phyloP scores from a whole-genome alignment of 2,113 vertebrate species.

The Charadrius vociferus region DNA sequence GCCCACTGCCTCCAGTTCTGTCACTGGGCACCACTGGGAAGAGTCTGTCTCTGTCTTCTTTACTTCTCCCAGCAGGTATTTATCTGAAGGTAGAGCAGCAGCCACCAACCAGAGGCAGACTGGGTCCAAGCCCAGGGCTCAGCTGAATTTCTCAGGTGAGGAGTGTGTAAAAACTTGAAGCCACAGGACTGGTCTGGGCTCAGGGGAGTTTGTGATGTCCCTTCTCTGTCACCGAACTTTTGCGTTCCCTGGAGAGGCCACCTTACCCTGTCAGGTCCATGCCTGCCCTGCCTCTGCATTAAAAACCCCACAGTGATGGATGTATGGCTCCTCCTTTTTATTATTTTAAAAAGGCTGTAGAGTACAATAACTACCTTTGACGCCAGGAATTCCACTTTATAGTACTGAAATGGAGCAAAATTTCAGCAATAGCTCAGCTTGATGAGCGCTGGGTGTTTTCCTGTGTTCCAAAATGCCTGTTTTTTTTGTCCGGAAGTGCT shows the following conservation, averaged over 20 bases:
- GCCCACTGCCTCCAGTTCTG: background rate
- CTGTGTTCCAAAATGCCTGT: background rate
- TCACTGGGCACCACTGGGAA: background rate
- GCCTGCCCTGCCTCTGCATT: background rate
- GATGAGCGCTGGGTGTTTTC: background rate
- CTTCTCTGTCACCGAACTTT: background rate
- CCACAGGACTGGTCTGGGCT: background rate
- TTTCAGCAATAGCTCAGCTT: background rate
- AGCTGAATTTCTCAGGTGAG: background rate
- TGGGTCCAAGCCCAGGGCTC: background rate
- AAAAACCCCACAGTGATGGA: background rate
- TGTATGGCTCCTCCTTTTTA: background rate
- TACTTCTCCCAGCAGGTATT: background rate
- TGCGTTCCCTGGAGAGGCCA: background rate
- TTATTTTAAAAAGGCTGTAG: background rate
- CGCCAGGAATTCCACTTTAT: background rate
- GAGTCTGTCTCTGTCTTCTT: background rate
- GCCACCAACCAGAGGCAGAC: background rate
- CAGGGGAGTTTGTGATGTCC: background rate
- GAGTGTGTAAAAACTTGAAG: background rate
- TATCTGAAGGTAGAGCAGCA: background rate
- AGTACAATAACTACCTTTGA: background rate
- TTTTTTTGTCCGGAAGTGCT: background rate
- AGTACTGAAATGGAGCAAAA: background rate
- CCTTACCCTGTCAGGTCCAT: background rate